Evolutionary conservation across 2,797 vertebrate genomes (phyloP), one percentile per base, ranked within the genome.

Genomic region (Zalophus californianus): DNA sequence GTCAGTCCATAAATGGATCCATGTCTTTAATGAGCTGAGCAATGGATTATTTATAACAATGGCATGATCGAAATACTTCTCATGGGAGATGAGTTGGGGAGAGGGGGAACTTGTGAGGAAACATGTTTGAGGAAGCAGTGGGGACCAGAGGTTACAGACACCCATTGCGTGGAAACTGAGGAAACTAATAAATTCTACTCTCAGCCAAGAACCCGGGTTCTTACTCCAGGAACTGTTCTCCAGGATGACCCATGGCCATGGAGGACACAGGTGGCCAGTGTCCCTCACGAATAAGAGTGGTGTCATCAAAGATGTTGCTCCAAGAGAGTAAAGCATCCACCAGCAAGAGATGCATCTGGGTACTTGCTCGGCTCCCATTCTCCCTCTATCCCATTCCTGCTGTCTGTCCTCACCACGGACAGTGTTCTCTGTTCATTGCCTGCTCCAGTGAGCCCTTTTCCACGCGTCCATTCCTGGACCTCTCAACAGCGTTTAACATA

Each of bases 21-120:
- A 29, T 96, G 64, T 90, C 41, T 86, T 78, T 92, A 94, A 75
- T 62, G 41, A 88, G 54, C 56, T 50, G 86, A 64, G 35, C 23
- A 32, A 8, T 93, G 64, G 77, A 4, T 96, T 94, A 84, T 87
- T 93, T 56, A 23, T 68, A 85, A 68, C 27, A 73, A 27, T n/a
- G 41, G 14, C 20, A 1, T 94, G 21, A 54, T 79, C 20, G 13
- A 35, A 86, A 68, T 50, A 41, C 6, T 80, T 38, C 1, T 66
- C 35, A 18, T 54, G 29, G 18, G 50, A 41, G 7, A 13, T 5
- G 18, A 78, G 62, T n/a, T n/a, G 62, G 25, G 35, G 35, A 38
- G 11, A 52, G 41, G 62, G 79, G 62, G 54, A 38, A 13, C 60
- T 84, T 64, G 14, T 15, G 12, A 86, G 82, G 54, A 82, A 50